phyloP scores from a whole-genome alignment of 2,888 invertebrate species.

The Orthosia incerta region DNA sequence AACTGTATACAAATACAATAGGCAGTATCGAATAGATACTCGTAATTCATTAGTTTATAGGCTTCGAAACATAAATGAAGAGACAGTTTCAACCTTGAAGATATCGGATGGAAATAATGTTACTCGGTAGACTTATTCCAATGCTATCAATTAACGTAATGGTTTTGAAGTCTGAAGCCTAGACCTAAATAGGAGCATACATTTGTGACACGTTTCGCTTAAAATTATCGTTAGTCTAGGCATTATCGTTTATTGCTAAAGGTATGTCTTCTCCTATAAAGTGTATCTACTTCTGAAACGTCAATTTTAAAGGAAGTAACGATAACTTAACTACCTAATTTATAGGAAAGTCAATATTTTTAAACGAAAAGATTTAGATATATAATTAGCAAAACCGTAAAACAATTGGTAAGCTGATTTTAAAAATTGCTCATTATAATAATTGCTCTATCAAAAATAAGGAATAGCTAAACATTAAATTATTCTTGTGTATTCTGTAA shows the following conservation, averaged over 20 bases:
- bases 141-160: conserved; percentile 3
- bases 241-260: neutral
- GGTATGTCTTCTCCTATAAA: neutral
- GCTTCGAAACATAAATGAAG: conserved; percentile 23
- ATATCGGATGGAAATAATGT: conserved; percentile 20
- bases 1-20: conserved; percentile 15
- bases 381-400: neutral
- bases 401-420: neutral
- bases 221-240: neutral
- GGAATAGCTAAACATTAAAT: no score
- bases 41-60: conserved; percentile 28
- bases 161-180: neutral
- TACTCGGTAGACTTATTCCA: neutral
- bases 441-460: no score
- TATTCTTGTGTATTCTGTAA: neutral
- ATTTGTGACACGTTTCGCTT: neutral
- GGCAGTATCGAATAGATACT: neutral
- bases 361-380: no score
- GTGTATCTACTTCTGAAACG: no score
- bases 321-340: no score
- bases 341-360: no score
- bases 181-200: neutral
- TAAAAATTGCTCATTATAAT: neutral
- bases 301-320: neutral
- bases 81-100: conserved; percentile 28